Evolutionary conservation across 2,888 invertebrate species (phyloP), one percentile per base, ranked within the genome.

Genomic region (Drepanosiphum platanoidis): DNA sequence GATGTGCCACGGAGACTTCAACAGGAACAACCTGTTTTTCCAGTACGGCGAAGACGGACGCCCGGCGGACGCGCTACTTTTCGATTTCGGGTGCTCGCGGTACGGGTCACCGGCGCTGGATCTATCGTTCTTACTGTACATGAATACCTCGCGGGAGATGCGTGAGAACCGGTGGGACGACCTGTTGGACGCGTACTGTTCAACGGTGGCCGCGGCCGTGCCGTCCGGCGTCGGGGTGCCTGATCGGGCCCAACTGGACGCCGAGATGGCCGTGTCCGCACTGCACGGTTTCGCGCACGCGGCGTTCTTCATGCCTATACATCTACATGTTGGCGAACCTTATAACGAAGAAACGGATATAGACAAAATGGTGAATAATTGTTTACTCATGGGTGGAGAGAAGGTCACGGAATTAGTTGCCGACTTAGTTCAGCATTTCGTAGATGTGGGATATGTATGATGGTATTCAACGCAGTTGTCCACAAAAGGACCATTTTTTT

Each of bases 91-190:
- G 1, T 86, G 79, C 1, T 80, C 86, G 52, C 88, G 90, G 86
- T 92, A 91, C 87, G 91, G 91, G 0, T 91, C 92, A 30, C 92
- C 93, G 0, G 90, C 92, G 0, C 88, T 92, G 3, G 94, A 94
- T 88, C 74, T 94, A 8, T 88, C 90, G 0, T 93, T 94, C 87
- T 92, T 92, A 87, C 89, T 93, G n/a, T 93, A 92, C 87, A 90
- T 93, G 0, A 94, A 94, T 87, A 93, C 94, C 0, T 91, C 91
- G 32, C 90, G 93, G 87, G 89, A 91, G 27, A 88, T 94, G 64
- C 90, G 94, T 5, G 89, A 91, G n/a, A 87, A 91, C 42, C 90
- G 93, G 88, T 95, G 93, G 88, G 91, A 93, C n/a, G 90, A 92
- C 0, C 88, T 93, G 27, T 87, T 94, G 27, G 89, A 91, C 88